Evolutionary conservation across 1,140 invertebrate species (phyloP).

Genomic region (Eurosta solidaginis): DNA sequence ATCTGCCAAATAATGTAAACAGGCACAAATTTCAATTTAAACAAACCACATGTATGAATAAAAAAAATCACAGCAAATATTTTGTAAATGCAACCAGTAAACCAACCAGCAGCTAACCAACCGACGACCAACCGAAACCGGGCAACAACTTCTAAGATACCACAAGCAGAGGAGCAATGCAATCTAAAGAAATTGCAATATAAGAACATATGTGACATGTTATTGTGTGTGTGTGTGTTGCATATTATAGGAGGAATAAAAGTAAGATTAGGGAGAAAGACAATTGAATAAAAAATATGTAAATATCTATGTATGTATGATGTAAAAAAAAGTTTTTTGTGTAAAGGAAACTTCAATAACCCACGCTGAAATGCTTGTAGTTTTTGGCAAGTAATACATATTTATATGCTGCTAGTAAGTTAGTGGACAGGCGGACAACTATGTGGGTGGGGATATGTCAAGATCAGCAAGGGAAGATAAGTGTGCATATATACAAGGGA

Average conservation of each 20-base stretch:
- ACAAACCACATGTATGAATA: constrained; percentile 5
- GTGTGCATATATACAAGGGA: no score
- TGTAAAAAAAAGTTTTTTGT: neutral
- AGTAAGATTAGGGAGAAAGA: no score
- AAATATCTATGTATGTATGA: no score
- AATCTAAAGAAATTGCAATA: neutral
- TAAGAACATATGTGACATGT: no score
- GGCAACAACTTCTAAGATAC: neutral
- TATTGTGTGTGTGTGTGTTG: neutral
- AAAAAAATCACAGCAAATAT: neutral
- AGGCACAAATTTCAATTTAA: constrained; percentile 21
- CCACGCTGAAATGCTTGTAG: neutral
- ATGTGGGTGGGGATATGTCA: no score
- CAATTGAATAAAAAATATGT: neutral
- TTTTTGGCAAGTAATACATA: neutral
- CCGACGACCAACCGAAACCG: neutral
- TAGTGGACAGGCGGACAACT: neutral
- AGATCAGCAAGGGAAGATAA: no score
- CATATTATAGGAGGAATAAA: neutral
- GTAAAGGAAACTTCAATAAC: neutral
- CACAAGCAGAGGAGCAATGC: neutral
- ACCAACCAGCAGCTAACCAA: neutral
- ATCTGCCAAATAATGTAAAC: constrained; percentile 23
- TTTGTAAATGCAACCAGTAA: neutral
- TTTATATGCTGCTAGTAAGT: no score